Evolutionary conservation across 2,113 vertebrate species (phyloP).

Genomic region (Strigops habroptila): DNA sequence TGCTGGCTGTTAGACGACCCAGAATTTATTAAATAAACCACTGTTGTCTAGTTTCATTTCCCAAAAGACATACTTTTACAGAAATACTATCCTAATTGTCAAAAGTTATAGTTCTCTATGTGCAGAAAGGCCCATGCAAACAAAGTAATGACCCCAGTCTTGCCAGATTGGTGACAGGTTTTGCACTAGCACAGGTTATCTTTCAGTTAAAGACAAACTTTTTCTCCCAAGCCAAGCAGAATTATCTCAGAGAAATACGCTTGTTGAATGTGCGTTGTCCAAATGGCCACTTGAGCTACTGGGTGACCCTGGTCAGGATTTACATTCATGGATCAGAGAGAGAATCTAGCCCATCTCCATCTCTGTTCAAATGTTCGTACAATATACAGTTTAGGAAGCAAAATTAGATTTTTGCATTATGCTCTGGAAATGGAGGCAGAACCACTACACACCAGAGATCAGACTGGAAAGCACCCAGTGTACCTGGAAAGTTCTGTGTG

Average conservation of each 20-base stretch:
- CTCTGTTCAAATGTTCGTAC: background rate
- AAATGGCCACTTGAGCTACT: background rate
- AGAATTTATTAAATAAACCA: background rate
- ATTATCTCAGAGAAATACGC: background rate
- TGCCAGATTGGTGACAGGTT: background rate
- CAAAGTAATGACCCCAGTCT: background rate
- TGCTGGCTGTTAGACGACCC: background rate
- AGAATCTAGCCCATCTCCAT: background rate
- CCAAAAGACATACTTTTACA: background rate
- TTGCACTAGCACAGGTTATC: background rate
- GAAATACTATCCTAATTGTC: background rate
- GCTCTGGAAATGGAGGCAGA: background rate
- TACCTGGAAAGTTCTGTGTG: background rate
- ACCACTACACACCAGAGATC: background rate
- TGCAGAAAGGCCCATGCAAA: background rate
- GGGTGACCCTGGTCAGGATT: background rate
- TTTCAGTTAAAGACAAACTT: background rate
- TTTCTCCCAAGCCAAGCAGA: background rate
- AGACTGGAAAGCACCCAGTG: background rate
- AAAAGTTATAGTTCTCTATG: background rate
- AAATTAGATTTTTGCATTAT: background rate
- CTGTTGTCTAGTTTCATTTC: background rate
- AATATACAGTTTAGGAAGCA: background rate
- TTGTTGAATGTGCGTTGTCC: background rate
- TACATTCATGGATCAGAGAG: background rate